Percentiles rank a stretch among this genome's conserved stretches.
These are phyloP conservation scores for Rugalucina vietnamica DNA, from an alignment of 2,888 invertebrate genomes.

Conservation along the genomic window DNA sequence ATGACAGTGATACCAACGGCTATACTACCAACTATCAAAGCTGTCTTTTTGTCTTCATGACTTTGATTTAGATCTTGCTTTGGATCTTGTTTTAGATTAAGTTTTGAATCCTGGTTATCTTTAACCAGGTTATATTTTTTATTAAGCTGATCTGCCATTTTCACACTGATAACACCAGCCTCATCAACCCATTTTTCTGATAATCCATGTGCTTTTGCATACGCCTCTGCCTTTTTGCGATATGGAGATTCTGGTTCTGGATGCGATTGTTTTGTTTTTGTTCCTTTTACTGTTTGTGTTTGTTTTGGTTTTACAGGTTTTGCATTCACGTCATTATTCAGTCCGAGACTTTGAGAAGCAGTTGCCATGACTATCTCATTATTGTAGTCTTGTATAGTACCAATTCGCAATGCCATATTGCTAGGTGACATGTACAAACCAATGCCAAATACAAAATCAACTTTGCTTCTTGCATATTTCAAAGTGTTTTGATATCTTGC, in stretches of 20 bases:
- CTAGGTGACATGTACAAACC: slow-evolving; percentile 42
- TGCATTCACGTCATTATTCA: background rate
- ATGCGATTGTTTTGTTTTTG: background rate
- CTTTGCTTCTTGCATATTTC: slow-evolving; percentile 38
- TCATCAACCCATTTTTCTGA: no score
- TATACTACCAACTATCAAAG: background rate
- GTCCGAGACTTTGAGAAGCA: background rate
- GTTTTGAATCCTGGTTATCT: no score
- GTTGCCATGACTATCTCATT: background rate
- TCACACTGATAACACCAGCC: no score
- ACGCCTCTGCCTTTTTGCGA: no score
- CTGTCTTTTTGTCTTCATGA: background rate
- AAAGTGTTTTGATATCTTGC: slow-evolving; percentile 28
- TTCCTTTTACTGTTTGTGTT: background rate
- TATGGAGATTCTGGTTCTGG: no score
- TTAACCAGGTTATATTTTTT: no score
- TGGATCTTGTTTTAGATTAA: no score
- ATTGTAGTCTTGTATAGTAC: background rate
- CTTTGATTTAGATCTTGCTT: no score
- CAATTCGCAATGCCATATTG: slow-evolving; percentile 12
- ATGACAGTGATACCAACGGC: background rate
- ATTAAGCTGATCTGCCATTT: no score
- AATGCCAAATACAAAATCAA: slow-evolving; percentile 36
- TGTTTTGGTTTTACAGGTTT: background rate
- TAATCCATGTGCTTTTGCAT: no score